Conservation (phyloP, 2,888 invertebrate genomes). For the Aquatica leii region DNA sequence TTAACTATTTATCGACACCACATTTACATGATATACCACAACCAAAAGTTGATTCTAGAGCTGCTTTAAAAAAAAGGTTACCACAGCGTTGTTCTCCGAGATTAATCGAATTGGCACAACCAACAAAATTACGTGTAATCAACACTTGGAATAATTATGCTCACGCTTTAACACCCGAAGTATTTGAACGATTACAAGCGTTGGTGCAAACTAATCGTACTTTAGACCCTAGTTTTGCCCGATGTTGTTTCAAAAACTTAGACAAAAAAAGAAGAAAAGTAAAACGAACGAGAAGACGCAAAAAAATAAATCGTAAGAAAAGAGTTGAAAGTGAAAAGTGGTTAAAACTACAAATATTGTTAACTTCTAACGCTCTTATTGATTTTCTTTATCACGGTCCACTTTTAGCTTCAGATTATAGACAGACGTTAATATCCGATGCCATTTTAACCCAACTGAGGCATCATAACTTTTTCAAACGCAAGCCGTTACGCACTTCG, state of each 20-base stretch:
- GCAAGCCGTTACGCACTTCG: slow-evolving; percentile 46
- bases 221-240: slow-evolving; percentile 51
- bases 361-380: slow-evolving; percentile 40
- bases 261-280: slow-evolving; percentile 44
- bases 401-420: slow-evolving; percentile 49
- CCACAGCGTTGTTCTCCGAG: slow-evolving; percentile 50
- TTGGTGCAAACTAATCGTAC: slow-evolving; percentile 51
- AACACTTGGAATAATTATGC: slow-evolving; percentile 50
- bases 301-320: slow-evolving; percentile 36
- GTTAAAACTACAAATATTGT: slow-evolving; percentile 36
- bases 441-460: slow-evolving; percentile 45
- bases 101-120: slow-evolving; percentile 50
- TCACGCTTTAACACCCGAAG: slow-evolving; percentile 45
- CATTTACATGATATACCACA: background rate
- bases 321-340: slow-evolving; percentile 17
- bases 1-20: slow-evolving; percentile 48
- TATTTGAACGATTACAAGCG: slow-evolving; percentile 49
- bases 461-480: slow-evolving; percentile 27
- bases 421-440: slow-evolving; percentile 51
- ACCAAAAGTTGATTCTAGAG: background rate
- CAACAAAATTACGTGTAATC: slow-evolving; percentile 49
- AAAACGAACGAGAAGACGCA: slow-evolving; percentile 26
- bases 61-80: slow-evolving; percentile 10
- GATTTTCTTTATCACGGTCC: slow-evolving; percentile 49
- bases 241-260: slow-evolving; percentile 51